Evolutionary conservation across 53 echinoderm and acorn worm species (phyloP), one percentile per base, ranked within the genome.

Genomic region (Echinarachnius parma): DNA sequence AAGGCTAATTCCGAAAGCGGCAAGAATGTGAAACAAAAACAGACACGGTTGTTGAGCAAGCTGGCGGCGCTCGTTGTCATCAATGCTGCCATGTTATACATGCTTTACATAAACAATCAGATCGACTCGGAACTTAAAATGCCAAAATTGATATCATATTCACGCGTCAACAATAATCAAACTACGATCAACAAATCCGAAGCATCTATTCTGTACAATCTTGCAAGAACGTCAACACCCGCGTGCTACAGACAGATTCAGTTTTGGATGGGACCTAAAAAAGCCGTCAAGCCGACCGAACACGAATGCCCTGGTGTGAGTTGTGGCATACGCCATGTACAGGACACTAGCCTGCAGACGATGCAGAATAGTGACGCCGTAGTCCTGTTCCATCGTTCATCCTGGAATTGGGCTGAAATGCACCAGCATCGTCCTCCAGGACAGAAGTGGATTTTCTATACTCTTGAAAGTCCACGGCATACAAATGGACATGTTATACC

Each of bases 241-340:
- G n/a, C 25, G 8, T 62, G 63, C 34, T 62, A 23, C 26, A 35
- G 63, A 8, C 63, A 62, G 26, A 42, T 62, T 21, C 63, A 62
- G 26, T 2, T 62, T 2, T 62, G 21, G 22, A 62, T 22, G 2
- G 42, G 63, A 8, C 35, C 10, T 19, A 15, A 2, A 0, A 20
- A 21, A 4, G 36, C 63, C 2, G 21, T 36, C 8, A 20, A 8
- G 15, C 63, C 63, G 22, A 5, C 9, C 25, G 11, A 62, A 1
- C 39, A 2, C 21, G 42, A 35, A 23, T 62, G 63, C 14, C 63
- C 63, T 26, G 63, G 63, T 9, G 9, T 62, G 2, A 22, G 21
- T 9, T 62, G 63, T 44, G 63, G 63, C 9, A 62, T 62, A 0
- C n/a, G 42, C 22, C 34, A 33, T 44, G 63, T 62, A 1, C 2